phyloP scores from a whole-genome alignment of 1,140 invertebrate genomes.

The Augochlora pura region DNA sequence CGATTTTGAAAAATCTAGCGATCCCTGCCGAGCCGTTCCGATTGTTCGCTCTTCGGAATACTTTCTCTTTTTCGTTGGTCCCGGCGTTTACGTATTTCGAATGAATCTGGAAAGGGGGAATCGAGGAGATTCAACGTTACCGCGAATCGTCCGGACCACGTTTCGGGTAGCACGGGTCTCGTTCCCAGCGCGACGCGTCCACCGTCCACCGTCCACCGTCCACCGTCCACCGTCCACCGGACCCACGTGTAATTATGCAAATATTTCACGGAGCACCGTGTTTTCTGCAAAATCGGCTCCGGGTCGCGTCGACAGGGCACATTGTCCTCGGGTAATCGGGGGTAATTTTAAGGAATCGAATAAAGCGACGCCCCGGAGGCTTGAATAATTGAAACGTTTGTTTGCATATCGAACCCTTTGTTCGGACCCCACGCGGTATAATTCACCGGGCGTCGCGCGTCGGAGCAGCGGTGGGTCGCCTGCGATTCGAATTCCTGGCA shows the following conservation, averaged over 20 bases:
- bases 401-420: slow-evolving; percentile 54
- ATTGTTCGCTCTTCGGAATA: too few species aligned
- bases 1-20: too few species aligned
- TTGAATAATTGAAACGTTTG: slow-evolving; percentile 64
- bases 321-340: slow-evolving; percentile 46
- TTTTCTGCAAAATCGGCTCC: slow-evolving; percentile 18
- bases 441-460: slow-evolving; percentile 23
- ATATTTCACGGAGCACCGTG: slow-evolving; percentile 17
- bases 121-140: too few species aligned
- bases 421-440: slow-evolving; percentile 34
- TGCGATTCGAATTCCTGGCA: slow-evolving; percentile 46
- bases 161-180: too few species aligned
- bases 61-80: too few species aligned
- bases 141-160: too few species aligned
- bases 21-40: too few species aligned
- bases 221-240: too few species aligned
- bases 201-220: too few species aligned
- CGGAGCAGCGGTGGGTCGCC: slow-evolving; percentile 24
- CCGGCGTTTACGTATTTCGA: too few species aligned
- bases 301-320: slow-evolving; percentile 14
- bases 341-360: slow-evolving; percentile 45
- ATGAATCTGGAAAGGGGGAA: too few species aligned
- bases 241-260: slow-evolving; percentile 31
- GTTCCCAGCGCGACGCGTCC: too few species aligned
- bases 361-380: slow-evolving; percentile 25